These are phyloP conservation scores for Chymomyza costata DNA, from an alignment of 1,140 invertebrate species.

Conservation along the genomic window DNA sequence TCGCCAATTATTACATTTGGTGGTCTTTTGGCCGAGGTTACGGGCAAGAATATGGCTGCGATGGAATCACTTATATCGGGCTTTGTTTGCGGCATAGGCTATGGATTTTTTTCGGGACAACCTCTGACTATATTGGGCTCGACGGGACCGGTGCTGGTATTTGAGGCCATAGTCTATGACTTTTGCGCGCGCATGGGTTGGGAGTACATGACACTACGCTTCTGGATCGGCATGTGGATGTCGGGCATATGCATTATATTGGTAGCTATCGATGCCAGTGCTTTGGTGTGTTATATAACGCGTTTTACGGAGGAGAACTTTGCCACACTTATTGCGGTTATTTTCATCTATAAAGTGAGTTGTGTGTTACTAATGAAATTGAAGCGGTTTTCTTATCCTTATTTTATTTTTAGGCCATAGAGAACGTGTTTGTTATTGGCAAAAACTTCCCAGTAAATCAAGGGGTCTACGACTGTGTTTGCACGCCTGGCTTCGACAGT, in stretches of 20 bases:
- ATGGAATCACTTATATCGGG: slow-evolving; percentile 98
- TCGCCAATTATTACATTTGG: slow-evolving; percentile 85
- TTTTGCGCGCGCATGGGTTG: slow-evolving; percentile 91
- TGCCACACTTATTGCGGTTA: slow-evolving; percentile 97
- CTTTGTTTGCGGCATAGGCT: slow-evolving; percentile 95
- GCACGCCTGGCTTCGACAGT: slow-evolving; percentile 76
- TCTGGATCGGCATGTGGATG: slow-evolving; percentile 98
- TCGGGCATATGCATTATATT: slow-evolving; percentile 89
- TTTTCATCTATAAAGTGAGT: slow-evolving; percentile 97
- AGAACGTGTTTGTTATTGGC: slow-evolving; percentile 90
- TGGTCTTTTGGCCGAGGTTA: slow-evolving; percentile 95
- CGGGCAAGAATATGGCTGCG: slow-evolving; percentile 97
- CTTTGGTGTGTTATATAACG: slow-evolving; percentile 99
- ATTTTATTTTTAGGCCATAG: slow-evolving; percentile 80
- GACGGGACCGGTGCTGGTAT: slow-evolving; percentile 98
- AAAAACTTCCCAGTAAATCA: slow-evolving; percentile 84
- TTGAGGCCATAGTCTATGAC: slow-evolving; percentile 97
- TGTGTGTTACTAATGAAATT: too few species aligned
- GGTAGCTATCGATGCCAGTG: slow-evolving; percentile 96
- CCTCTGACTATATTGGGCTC: slow-evolving; percentile 98
- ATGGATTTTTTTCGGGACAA: slow-evolving; percentile 98
- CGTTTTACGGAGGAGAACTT: slow-evolving; percentile 99
- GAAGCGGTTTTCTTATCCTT: not conserved
- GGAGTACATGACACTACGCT: slow-evolving; percentile 94
- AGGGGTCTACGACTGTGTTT: slow-evolving; percentile 82